Evolutionary conservation across 2,888 invertebrate genomes (phyloP), one percentile per base, ranked within the genome.

Genomic region (Iselma pallidipennis): DNA sequence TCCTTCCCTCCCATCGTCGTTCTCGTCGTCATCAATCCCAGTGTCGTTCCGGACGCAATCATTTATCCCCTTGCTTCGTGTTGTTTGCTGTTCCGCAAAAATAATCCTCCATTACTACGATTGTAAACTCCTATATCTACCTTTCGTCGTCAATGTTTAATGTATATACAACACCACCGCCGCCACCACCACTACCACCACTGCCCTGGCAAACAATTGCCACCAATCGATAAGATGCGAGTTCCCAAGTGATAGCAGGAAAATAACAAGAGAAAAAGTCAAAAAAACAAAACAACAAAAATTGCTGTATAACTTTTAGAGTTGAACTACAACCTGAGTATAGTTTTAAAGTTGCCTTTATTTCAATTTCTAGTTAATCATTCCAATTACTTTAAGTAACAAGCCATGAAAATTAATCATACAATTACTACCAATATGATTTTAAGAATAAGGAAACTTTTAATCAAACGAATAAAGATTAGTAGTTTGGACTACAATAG

Each of bases 31-130:
- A 72, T 72, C 71, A 72, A 73, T 73, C 70, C 71, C 66, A 71
- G 66, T 37, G 16, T 71, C 73, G 70, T 71, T 71, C 70, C 71
- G 71, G 71, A 71, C 67, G 71, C 68, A 71, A 74, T 72, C 70
- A 71, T 74, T 72, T 71, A 74, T 71, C 72, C 71, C 71, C 69
- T 66, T 57, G 55, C 66, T 59, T 63, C 67, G 37, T 61, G 66
- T 64, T 68, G 67, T 68, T 61, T 68, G 69, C 69, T 67, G 69
- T 67, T 68, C 70, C 74, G 67, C 72, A 71, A 73, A 73, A 73
- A 71, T 74, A 74, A 74, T 70, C 71, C 69, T 63, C 72, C 71
- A 71, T 73, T 73, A 74, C 72, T 67, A 67, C 71, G 69, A 73
- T 72, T 71, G 70, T 71, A 70, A 70, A 66, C 68, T 67, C 60